Conservation (phyloP, 2,797 vertebrate species). For the Apogon talboti region DNA sequence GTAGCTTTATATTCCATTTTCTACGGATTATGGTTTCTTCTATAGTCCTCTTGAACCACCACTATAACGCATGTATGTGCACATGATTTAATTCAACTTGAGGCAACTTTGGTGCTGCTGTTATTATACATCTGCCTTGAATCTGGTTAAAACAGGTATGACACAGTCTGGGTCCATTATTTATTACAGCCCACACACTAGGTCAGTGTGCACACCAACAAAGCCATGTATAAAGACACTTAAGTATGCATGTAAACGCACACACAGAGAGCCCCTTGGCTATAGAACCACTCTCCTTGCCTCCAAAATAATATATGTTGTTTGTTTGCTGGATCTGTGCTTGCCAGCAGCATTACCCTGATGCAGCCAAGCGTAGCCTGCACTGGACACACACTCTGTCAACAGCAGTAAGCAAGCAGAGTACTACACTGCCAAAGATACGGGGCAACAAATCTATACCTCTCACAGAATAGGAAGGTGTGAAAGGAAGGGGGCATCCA, state of each 20-base stretch:
- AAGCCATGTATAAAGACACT: conserved; percentile 29
- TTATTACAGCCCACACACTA: conserved; percentile 26
- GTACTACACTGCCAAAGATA: conserved; percentile 60
- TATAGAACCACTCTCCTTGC: conserved; percentile 36
- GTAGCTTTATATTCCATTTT: conserved; percentile 1
- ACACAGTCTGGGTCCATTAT: conserved; percentile 26
- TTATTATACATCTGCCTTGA: conserved; percentile 36
- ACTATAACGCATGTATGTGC: too few relatives aligned
- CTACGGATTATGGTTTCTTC: not conserved
- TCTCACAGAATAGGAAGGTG: conserved; percentile 43
- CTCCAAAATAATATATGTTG: conserved; percentile 56
- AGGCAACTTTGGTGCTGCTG: conserved; percentile 25
- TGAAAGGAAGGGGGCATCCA: conserved; percentile 6
- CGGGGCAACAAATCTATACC: conserved; percentile 71
- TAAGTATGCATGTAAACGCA: conserved; percentile 37
- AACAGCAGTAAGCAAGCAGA: conserved; percentile 59
- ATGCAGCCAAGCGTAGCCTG: conserved; percentile 60
- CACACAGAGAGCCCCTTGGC: conserved; percentile 32
- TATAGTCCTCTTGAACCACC: not conserved
- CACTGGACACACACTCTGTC: conserved; percentile 69
- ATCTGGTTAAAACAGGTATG: conserved; percentile 35
- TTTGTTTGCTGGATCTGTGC: conserved; percentile 64
- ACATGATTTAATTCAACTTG: conserved; percentile 4
- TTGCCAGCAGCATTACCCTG: conserved; percentile 64
- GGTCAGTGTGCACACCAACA: conserved; percentile 44